phyloP scores from a whole-genome alignment of 2,797 vertebrate genomes.

The Gambusia yucatana region DNA sequence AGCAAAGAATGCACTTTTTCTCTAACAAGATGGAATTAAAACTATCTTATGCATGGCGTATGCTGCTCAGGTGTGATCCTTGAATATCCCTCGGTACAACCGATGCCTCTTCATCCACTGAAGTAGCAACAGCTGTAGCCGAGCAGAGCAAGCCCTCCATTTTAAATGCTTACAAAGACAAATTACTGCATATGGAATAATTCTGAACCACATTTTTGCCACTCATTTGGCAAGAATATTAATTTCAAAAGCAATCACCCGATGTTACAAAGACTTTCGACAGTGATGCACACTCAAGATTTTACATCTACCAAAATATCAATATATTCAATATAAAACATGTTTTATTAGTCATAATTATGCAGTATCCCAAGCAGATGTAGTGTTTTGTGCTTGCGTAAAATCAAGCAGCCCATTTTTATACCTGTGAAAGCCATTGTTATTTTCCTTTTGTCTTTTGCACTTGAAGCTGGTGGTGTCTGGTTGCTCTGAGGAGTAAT shows the following conservation, averaged over 20 bases:
- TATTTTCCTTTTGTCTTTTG: not conserved
- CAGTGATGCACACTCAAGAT: not conserved
- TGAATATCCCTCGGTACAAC: not conserved
- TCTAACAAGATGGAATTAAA: too few species aligned
- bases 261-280: not conserved
- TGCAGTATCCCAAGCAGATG: not conserved
- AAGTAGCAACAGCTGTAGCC: not conserved
- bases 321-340: slow-evolving; percentile 3
- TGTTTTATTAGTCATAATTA: slow-evolving; percentile 19
- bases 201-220: not conserved
- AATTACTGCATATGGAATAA: not conserved
- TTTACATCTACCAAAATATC: not conserved
- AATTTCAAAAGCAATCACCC: not conserved
- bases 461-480: slow-evolving; percentile 19
- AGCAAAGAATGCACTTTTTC: not conserved
- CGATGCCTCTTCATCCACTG: not conserved
- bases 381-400: not conserved
- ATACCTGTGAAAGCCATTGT: not conserved
- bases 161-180: not conserved
- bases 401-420: not conserved
- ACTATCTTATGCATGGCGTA: too few species aligned
- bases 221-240: not conserved
- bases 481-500: slow-evolving; percentile 1
- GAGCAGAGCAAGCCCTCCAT: not conserved
- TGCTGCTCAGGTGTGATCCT: not conserved